Conservation (phyloP, 64 coral and sea anemone species). For the Stichodactyla helianthus region DNA sequence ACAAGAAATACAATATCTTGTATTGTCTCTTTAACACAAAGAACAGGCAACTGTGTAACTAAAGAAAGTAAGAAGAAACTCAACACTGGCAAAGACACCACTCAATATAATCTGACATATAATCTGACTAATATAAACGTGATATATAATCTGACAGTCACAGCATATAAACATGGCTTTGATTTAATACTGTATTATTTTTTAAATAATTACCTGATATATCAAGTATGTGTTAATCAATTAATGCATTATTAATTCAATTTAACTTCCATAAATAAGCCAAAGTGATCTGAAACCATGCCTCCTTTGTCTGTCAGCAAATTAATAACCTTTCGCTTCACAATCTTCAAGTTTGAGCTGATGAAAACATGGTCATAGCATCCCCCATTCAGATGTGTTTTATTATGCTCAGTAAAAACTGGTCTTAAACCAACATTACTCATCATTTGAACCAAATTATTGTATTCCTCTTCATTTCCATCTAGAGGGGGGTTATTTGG, state of each 20-base stretch:
- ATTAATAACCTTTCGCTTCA: conserved; percentile 39
- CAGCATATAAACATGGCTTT: too few relatives aligned
- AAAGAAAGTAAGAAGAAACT: too few relatives aligned
- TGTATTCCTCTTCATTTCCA: conserved; percentile 37
- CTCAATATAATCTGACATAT: too few relatives aligned
- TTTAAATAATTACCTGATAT: too few relatives aligned
- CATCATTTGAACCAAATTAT: conserved; percentile 37
- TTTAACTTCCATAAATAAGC: conserved; percentile 41
- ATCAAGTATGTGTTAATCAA: too few relatives aligned
- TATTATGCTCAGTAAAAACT: conserved; percentile 42
- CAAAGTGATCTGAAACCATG: conserved; percentile 82
- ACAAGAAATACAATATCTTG: too few relatives aligned
- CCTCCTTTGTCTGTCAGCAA: conserved; percentile 36
- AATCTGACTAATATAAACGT: too few relatives aligned
- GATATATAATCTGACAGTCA: too few relatives aligned
- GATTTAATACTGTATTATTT: too few relatives aligned
- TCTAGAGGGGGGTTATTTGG: conserved; percentile 43
- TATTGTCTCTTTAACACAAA: too few relatives aligned
- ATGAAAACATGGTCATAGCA: conserved; percentile 62
- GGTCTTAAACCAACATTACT: conserved; percentile 25
- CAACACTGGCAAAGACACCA: too few relatives aligned
- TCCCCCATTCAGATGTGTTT: conserved; percentile 71
- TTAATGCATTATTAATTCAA: not conserved
- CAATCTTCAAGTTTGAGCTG: conserved; percentile 45
- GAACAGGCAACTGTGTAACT: too few relatives aligned